A percentile compares a stretch with the other conserved stretches of the same genome.
These are phyloP conservation scores for Nycticebus coucang DNA, from an alignment of 2,113 vertebrate species.

Conservation along the genomic window DNA sequence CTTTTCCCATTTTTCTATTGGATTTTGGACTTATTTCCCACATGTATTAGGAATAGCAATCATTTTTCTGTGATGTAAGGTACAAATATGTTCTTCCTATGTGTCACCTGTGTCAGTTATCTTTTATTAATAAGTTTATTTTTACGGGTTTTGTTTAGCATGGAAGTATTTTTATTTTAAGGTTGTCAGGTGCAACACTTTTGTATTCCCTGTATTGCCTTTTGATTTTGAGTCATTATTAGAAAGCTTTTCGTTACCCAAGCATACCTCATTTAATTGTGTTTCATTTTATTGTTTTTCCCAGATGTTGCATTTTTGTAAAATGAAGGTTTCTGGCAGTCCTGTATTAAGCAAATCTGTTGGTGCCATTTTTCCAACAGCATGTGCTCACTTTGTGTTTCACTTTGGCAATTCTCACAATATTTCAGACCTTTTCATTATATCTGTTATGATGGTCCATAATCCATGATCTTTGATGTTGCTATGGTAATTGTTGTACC, in stretches of 20 bases:
- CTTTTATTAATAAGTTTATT: not conserved
- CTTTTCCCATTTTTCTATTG: not conserved
- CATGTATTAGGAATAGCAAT: not conserved
- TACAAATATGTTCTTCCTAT: not conserved
- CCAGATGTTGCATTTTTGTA: too few species aligned
- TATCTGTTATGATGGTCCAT: too few species aligned
- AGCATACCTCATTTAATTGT: too few species aligned
- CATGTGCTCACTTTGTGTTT: too few species aligned
- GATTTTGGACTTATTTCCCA: not conserved
- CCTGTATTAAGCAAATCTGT: too few species aligned
- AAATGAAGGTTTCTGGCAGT: too few species aligned
- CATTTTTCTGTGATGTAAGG: not conserved
- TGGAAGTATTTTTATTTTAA: not conserved
- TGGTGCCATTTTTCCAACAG: too few species aligned
- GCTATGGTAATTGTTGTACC: too few species aligned
- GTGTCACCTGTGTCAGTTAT: not conserved
- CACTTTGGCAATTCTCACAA: too few species aligned
- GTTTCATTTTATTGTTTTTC: too few species aligned
- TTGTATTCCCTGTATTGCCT: not conserved
- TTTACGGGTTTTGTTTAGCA: not conserved
- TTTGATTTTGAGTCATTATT: conserved; percentile 43
- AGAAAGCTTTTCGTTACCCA: not conserved
- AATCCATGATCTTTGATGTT: too few species aligned
- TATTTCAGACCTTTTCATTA: too few species aligned
- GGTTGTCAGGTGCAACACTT: not conserved